A percentile compares a stretch with the other conserved stretches of the same genome.
Evolutionary conservation across 2,113 vertebrate genomes (phyloP).

Genomic region (Lepisosteus osseus): DNA sequence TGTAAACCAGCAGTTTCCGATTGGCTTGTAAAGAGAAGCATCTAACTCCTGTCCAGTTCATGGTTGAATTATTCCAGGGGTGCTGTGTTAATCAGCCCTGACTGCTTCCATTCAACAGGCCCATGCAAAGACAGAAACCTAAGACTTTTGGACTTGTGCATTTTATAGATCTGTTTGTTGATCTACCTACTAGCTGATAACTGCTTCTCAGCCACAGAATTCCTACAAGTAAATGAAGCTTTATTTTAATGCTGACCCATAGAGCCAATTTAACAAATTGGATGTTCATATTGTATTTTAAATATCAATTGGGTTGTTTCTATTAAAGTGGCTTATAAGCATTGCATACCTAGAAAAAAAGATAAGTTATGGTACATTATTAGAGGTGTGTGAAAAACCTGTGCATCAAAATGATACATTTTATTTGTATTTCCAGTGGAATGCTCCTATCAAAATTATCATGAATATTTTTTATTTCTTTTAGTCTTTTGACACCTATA

Average conservation of each 20-base stretch:
- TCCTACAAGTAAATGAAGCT: conserved; percentile 5
- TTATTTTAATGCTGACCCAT: neutral
- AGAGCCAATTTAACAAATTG: conserved; percentile 9
- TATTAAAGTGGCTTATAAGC: too few relatives aligned
- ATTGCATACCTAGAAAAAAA: too few relatives aligned
- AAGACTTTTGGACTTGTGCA: neutral
- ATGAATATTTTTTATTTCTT: too few relatives aligned
- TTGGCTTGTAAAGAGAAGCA: too few relatives aligned
- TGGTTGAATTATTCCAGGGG: neutral
- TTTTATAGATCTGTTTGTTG: conserved; percentile 3
- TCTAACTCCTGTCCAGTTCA: neutral
- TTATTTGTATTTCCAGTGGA: too few relatives aligned
- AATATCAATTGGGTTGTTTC: neutral
- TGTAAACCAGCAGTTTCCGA: neutral
- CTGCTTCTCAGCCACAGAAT: conserved; percentile 6
- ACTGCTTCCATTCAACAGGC: neutral
- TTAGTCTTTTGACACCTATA: too few relatives aligned
- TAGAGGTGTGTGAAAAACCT: too few relatives aligned
- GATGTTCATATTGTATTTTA: neutral
- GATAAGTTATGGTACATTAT: too few relatives aligned
- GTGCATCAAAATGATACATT: too few relatives aligned
- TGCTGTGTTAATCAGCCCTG: neutral
- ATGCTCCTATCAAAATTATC: too few relatives aligned
- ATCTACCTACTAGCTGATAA: neutral
- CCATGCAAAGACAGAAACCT: neutral